A percentile compares a stretch with the other conserved stretches of the same genome.
phyloP scores from a whole-genome alignment of 23 tunicate species.

The Ascidia mentula region DNA sequence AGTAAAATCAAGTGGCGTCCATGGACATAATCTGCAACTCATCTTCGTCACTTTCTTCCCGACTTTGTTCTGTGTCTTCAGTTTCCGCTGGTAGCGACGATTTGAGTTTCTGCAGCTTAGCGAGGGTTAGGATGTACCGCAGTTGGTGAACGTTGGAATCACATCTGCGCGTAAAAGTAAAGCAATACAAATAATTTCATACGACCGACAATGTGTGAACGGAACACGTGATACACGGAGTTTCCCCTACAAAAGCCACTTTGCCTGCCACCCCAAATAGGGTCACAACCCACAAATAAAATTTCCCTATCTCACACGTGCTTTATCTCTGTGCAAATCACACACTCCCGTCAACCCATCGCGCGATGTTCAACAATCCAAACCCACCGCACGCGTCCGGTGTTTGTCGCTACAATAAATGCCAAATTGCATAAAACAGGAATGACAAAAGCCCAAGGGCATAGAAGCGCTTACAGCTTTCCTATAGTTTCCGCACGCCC shows the following conservation, averaged over 20 bases:
- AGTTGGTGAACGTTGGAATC: slow-evolving; percentile 61
- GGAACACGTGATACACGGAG: no score
- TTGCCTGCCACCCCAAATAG: no score
- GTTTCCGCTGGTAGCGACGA: neutral
- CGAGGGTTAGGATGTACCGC: slow-evolving; percentile 36
- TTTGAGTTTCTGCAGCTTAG: slow-evolving; percentile 24
- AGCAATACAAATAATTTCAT: neutral
- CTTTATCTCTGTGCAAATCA: no score
- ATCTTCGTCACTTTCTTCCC: neutral
- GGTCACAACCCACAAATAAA: no score
- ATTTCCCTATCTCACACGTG: no score
- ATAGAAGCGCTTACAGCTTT: slow-evolving; percentile 34
- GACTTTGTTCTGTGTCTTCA: neutral
- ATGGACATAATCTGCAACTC: neutral
- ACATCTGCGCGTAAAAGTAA: slow-evolving; percentile 17
- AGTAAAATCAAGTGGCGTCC: neutral
- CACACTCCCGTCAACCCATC: no score
- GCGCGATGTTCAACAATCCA: no score
- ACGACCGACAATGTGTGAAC: no score
- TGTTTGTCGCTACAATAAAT: no score
- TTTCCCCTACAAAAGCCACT: no score
- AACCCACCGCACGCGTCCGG: no score
- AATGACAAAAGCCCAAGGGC: neutral
- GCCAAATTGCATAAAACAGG: neutral
- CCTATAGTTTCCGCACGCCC: slow-evolving; percentile 47